Evolutionary conservation across 2,113 vertebrate genomes (phyloP).

Genomic region (Brachyhypopomus occidentalis): DNA sequence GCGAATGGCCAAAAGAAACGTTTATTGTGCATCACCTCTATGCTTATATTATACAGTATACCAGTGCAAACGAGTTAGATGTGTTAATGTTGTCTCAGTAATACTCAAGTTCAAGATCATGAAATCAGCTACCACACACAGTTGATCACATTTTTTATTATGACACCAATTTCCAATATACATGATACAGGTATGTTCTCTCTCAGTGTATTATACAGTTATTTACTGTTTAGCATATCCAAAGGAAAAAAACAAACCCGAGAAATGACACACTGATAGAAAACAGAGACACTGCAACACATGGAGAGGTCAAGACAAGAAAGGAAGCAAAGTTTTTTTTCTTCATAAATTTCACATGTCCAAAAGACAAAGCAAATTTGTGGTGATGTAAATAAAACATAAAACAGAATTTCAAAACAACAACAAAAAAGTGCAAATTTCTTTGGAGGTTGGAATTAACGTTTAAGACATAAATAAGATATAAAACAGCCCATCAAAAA

Average conservation of each 20-base stretch:
- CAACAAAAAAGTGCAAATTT: slow-evolving; percentile 92
- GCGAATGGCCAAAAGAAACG: slow-evolving; percentile 42
- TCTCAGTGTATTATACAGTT: slow-evolving; percentile 93
- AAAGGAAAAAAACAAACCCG: slow-evolving; percentile 66
- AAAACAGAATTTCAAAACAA: slow-evolving; percentile 78
- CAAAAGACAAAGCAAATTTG: slow-evolving; percentile 54
- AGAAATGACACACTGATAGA: slow-evolving; percentile 77
- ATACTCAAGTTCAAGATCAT: neutral
- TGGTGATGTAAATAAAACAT: slow-evolving; percentile 63
- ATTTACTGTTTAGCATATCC: slow-evolving; percentile 81
- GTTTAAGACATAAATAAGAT: slow-evolving; percentile 82
- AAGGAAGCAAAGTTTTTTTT: slow-evolving; percentile 56
- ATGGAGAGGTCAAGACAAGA: slow-evolving; percentile 79
- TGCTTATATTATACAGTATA: neutral
- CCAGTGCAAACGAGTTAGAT: neutral
- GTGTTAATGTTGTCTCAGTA: neutral
- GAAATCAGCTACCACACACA: slow-evolving; percentile 70
- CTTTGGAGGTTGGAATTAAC: slow-evolving; percentile 95
- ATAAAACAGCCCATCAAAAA: slow-evolving; percentile 72
- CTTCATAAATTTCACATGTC: slow-evolving; percentile 77
- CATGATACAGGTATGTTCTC: slow-evolving; percentile 89
- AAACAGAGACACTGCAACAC: slow-evolving; percentile 87
- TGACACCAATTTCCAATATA: slow-evolving; percentile 96
- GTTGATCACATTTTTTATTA: slow-evolving; percentile 90
- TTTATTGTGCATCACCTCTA: slow-evolving; percentile 69